A percentile compares a stretch with the other conserved stretches of the same genome.
These are phyloP conservation scores for Arctopsyche grandis DNA, from an alignment of 1,140 invertebrate genomes.

Conservation along the genomic window DNA sequence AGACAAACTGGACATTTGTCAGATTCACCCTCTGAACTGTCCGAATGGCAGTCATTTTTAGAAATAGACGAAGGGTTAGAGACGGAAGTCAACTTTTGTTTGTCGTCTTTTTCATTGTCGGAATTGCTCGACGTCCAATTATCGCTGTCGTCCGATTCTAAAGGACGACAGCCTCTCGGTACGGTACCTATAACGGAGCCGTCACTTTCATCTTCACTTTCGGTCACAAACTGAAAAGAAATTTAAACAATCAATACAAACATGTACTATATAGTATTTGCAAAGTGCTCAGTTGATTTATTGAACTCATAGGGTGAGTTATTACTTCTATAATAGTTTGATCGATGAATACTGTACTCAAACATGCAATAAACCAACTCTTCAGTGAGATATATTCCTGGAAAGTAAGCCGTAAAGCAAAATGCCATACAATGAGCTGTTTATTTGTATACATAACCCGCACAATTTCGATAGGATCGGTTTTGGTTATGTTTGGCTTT, in stretches of 20 bases:
- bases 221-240: neutral
- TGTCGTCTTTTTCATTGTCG: neutral
- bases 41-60: constrained; percentile 65
- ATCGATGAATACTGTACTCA: too few species aligned
- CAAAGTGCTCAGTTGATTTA: too few species aligned
- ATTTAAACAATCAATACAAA: neutral
- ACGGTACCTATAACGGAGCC: neutral
- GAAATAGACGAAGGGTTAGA: constrained; percentile 16
- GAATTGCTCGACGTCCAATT: neutral
- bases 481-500: too few species aligned
- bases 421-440: too few species aligned
- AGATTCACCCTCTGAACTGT: constrained; percentile 75
- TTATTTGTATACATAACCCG: too few species aligned
- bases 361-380: too few species aligned
- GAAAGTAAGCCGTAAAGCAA: too few species aligned
- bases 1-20: constrained; percentile 90
- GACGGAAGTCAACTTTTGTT: neutral
- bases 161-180: neutral
- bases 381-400: too few species aligned
- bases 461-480: too few species aligned
- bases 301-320: too few species aligned
- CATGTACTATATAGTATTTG: too few species aligned
- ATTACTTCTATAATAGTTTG: too few species aligned
- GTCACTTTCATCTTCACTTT: neutral
- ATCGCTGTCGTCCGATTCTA: constrained; percentile 15